These are phyloP conservation scores for Thaleichthys pacificus DNA, from an alignment of 2,797 vertebrate species.

Conservation along the genomic window DNA sequence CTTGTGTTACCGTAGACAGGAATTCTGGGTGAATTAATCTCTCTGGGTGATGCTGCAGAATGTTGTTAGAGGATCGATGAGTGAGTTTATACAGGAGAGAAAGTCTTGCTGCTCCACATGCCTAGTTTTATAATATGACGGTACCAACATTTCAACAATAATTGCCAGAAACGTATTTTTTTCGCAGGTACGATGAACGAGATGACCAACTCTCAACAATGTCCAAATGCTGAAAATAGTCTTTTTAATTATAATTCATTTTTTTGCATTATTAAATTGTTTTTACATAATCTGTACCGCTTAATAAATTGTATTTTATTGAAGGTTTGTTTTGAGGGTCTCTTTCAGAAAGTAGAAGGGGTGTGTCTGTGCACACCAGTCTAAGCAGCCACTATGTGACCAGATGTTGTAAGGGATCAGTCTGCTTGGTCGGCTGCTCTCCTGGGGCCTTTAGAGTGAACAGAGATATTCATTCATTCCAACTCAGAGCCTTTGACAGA, in stretches of 20 bases:
- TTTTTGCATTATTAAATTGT: conserved; percentile 38
- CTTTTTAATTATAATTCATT: not conserved
- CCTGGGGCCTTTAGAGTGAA: not conserved
- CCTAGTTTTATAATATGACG: not conserved
- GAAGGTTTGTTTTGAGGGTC: not conserved
- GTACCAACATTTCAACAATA: not conserved
- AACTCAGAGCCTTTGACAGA: too few species aligned
- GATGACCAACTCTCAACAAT: not conserved
- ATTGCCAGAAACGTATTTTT: not conserved
- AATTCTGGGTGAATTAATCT: not conserved
- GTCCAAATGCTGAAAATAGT: conserved; percentile 16
- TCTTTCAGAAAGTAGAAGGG: not conserved
- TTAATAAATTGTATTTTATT: conserved; percentile 46
- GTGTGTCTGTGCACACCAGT: not conserved
- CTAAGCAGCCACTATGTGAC: not conserved
- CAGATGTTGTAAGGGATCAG: not conserved
- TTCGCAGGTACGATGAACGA: conserved; percentile 11
- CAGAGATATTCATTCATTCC: not conserved
- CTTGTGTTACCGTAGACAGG: not conserved
- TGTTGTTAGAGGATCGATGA: not conserved
- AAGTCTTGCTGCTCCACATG: not conserved
- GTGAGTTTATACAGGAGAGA: not conserved
- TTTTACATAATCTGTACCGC: conserved; percentile 33
- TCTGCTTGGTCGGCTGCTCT: not conserved
- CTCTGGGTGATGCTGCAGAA: not conserved